phyloP scores from a whole-genome alignment of 2,797 vertebrate species.

The Siniperca scherzeri region DNA sequence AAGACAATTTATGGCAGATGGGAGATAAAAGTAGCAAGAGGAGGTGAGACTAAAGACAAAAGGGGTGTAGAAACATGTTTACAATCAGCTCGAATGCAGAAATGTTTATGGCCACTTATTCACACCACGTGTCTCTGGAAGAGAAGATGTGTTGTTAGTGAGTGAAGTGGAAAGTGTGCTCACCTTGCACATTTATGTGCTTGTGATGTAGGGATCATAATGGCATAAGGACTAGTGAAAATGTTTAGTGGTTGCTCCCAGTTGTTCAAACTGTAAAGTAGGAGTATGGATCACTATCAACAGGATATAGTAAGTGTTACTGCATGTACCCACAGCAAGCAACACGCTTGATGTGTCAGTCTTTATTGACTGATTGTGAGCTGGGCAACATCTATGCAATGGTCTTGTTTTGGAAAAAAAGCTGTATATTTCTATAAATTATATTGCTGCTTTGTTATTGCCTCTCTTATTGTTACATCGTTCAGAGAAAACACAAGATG shows the following conservation, averaged over 20 bases:
- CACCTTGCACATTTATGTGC: conserved; percentile 11
- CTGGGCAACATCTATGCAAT: neutral
- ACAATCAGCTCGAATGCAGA: conserved; percentile 10
- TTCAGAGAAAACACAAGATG: neutral
- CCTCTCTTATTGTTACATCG: neutral
- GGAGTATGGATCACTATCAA: neutral
- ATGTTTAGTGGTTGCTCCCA: neutral
- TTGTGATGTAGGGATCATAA: neutral
- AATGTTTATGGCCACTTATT: conserved; percentile 45
- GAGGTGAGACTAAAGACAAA: conserved; percentile 59
- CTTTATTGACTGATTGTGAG: neutral
- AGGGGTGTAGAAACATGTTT: conserved; percentile 29
- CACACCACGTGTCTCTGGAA: conserved; percentile 34
- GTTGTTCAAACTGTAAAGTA: neutral
- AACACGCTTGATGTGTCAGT: neutral
- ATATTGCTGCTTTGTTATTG: neutral
- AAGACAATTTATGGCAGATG: conserved; percentile 42
- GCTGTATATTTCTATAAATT: neutral
- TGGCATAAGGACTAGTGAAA: neutral
- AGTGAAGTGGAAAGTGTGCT: neutral
- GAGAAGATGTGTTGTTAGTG: conserved; percentile 26
- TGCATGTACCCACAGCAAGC: neutral
- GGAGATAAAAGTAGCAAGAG: conserved; percentile 43
- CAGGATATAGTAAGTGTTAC: neutral
- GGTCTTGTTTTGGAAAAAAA: neutral